These are phyloP conservation scores for Lycodopsis pacificus DNA, from an alignment of 2,797 vertebrate genomes.

Conservation along the genomic window DNA sequence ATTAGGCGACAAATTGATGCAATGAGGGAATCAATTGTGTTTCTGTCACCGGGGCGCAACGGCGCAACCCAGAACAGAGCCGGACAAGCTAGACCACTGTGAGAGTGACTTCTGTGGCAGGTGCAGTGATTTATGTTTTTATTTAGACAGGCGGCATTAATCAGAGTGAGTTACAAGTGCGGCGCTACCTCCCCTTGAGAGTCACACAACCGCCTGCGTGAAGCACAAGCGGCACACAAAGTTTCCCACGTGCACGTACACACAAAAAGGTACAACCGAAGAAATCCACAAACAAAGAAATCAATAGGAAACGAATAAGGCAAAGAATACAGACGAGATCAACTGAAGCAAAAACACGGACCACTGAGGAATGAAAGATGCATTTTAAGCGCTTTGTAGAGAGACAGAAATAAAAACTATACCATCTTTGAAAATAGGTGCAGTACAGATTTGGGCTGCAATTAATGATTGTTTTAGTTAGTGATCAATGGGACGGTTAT, in stretches of 20 bases:
- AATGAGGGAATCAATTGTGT: slow-evolving; percentile 90
- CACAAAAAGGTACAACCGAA: slow-evolving; percentile 56
- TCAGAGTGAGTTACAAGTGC: slow-evolving; percentile 87
- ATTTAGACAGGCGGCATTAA: slow-evolving; percentile 85
- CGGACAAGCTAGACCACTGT: slow-evolving; percentile 73
- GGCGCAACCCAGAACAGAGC: slow-evolving; percentile 63
- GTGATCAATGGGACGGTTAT: background rate
- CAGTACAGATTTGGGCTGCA: background rate
- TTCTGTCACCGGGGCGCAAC: slow-evolving; percentile 76
- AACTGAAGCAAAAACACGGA: slow-evolving; percentile 23
- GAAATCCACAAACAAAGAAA: slow-evolving; percentile 42
- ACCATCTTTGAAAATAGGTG: background rate
- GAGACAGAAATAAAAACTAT: background rate
- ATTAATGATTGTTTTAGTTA: background rate
- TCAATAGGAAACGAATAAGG: slow-evolving; percentile 51
- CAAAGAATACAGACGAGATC: slow-evolving; percentile 49
- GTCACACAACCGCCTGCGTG: slow-evolving; percentile 54
- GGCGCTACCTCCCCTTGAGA: slow-evolving; percentile 71
- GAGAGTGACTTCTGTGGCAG: slow-evolving; percentile 84
- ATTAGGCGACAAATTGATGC: slow-evolving; percentile 90
- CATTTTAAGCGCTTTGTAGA: background rate
- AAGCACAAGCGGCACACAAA: slow-evolving; percentile 57
- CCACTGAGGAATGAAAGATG: slow-evolving; percentile 21
- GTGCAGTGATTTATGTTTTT: slow-evolving; percentile 87
- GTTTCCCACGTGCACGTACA: slow-evolving; percentile 32